Conservation (phyloP, 2,888 invertebrate genomes). For the Xestia sexstrigata region DNA sequence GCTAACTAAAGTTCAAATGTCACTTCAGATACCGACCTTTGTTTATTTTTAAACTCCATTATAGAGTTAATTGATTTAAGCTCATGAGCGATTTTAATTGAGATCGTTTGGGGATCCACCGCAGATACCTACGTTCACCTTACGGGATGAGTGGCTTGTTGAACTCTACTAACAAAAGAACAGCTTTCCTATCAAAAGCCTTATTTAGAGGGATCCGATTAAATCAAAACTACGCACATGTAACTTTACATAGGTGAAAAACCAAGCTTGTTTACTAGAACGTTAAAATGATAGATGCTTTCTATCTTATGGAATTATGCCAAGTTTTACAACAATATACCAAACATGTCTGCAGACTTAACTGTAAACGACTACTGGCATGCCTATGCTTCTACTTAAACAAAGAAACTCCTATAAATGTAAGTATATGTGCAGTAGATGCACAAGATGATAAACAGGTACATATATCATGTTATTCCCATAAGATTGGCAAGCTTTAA, state of each 20-base stretch:
- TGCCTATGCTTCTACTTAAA: constrained; percentile 25
- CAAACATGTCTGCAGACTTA: constrained; percentile 15
- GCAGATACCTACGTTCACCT: constrained; percentile 9
- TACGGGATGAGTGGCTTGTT: constrained; percentile 31
- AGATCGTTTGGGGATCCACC: constrained; percentile 19
- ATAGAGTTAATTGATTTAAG: constrained; percentile 7
- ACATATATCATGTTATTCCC: constrained; percentile 37
- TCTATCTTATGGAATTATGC: constrained; percentile 36
- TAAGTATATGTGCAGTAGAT: constrained; percentile 10
- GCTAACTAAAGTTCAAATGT: constrained; percentile 39
- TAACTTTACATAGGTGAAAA: constrained; percentile 13
- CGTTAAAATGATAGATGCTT: constrained; percentile 34
- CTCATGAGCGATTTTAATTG: constrained; percentile 20
- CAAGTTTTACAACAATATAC: constrained; percentile 33
- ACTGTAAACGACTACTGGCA: constrained; percentile 35
- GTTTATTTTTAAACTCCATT: constrained; percentile 12
- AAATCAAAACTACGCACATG: neutral
- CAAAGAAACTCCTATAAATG: constrained; percentile 23
- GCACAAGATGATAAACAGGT: constrained; percentile 23
- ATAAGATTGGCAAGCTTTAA: constrained; percentile 34
- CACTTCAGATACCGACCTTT: constrained; percentile 34
- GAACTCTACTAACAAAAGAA: constrained; percentile 23
- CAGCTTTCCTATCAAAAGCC: constrained; percentile 32
- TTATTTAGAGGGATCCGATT: constrained; percentile 9
- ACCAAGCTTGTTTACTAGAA: constrained; percentile 20